phyloP scores from a whole-genome alignment of 2,888 invertebrate species.

The Drosophila fungiperda region DNA sequence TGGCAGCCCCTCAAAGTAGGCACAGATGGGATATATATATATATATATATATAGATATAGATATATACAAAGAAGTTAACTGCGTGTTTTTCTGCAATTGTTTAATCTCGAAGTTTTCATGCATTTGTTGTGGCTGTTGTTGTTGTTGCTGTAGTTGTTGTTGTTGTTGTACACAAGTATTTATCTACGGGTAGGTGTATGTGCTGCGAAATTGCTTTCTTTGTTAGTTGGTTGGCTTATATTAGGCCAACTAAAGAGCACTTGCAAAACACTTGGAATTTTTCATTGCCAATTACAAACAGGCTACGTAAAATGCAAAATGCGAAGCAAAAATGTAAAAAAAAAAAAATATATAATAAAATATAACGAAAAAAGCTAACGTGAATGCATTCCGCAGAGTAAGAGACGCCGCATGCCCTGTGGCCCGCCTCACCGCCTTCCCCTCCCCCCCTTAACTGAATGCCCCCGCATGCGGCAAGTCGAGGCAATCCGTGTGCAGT shows the following conservation, averaged over 20 bases:
- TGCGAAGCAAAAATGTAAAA: constrained; percentile 3
- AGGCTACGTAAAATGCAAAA: constrained; percentile 46
- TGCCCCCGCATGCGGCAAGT: constrained; percentile 6
- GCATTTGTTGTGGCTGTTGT: neutral
- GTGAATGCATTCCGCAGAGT: constrained; percentile 60
- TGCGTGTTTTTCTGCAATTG: constrained; percentile 30
- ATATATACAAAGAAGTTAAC: constrained; percentile 25
- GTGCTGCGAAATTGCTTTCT: constrained; percentile 50
- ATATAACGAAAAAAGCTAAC: constrained; percentile 28
- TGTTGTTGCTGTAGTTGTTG: constrained; percentile 37
- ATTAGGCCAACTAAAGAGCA: constrained; percentile 59
- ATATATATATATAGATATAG: too few species aligned
- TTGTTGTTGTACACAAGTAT: constrained; percentile 11
- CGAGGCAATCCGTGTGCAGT: constrained; percentile 21
- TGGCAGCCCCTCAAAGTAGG: constrained; percentile 9
- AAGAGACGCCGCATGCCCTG: constrained; percentile 33
- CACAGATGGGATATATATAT: neutral
- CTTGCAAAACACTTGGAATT: constrained; percentile 70
- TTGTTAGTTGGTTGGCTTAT: constrained; percentile 50
- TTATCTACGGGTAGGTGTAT: constrained; percentile 8
- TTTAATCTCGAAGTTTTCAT: constrained; percentile 18
- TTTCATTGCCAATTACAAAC: constrained; percentile 68
- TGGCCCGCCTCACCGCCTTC: neutral
- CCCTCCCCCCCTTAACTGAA: neutral
- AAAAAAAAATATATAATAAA: constrained; percentile 8